phyloP scores from a whole-genome alignment of 2,888 invertebrate genomes.

The Conops quadrifasciatus region DNA sequence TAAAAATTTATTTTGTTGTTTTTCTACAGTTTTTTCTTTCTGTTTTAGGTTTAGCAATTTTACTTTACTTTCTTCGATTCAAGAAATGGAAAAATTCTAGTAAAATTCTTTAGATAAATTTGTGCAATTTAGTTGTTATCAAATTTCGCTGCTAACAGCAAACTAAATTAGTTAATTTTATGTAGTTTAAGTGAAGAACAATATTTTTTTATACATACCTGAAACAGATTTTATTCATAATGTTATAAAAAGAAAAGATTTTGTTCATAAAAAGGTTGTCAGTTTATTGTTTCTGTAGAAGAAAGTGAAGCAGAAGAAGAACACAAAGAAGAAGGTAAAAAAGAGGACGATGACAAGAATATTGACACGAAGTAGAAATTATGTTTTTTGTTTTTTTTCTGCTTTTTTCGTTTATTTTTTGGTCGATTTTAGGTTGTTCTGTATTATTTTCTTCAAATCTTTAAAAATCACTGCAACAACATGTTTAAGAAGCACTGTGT shows the following conservation, averaged over 20 bases:
- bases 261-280: slow-evolving; percentile 28
- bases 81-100: slow-evolving; percentile 27
- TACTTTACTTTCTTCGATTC: slow-evolving; percentile 2
- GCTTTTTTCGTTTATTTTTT: slow-evolving; percentile 2
- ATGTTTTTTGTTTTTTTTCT: slow-evolving; percentile 4
- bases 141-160: slow-evolving; percentile 18
- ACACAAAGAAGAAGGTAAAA: no score
- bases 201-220: slow-evolving; percentile 13
- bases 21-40: neutral
- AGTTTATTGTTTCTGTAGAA: slow-evolving; percentile 29
- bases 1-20: neutral
- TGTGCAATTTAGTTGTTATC: slow-evolving; percentile 49
- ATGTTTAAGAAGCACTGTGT: no score
- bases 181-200: slow-evolving; percentile 17
- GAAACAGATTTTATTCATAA: slow-evolving; percentile 16
- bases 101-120: slow-evolving; percentile 41
- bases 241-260: neutral
- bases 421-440: no score
- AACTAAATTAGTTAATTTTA: slow-evolving; percentile 31
- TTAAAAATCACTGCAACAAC: no score
- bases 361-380: neutral
- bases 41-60: neutral
- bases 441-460: no score
- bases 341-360: no score
- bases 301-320: neutral